Evolutionary conservation across 30 jellyfish, hydroid and myxozoan species (phyloP).

Genomic region (Sanderia malayensis): DNA sequence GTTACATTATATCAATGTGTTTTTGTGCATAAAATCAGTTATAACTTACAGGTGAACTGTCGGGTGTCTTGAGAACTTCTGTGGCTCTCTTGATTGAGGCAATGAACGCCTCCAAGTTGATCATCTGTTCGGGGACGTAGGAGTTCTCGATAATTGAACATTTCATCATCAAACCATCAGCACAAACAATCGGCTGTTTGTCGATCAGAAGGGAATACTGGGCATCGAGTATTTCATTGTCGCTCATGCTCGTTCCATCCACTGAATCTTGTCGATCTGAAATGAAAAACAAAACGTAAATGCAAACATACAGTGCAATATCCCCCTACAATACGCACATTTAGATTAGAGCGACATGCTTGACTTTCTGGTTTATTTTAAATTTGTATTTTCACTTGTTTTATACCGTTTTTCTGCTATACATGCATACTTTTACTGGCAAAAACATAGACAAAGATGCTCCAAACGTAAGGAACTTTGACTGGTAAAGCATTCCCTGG

Average conservation of each 20-base stretch:
- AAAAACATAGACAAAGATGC: too few relatives aligned
- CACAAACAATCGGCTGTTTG: slow-evolving; percentile 66
- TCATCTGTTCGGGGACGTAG: slow-evolving; percentile 65
- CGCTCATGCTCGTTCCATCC: slow-evolving; percentile 16
- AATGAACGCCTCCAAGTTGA: slow-evolving; percentile 38
- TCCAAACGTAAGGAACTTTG: too few relatives aligned
- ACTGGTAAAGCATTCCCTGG: too few relatives aligned
- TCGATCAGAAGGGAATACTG: slow-evolving; percentile 29
- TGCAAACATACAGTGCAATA: too few relatives aligned
- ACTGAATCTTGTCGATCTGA: slow-evolving; percentile 39
- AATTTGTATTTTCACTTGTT: too few relatives aligned
- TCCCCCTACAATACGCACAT: too few relatives aligned
- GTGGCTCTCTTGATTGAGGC: slow-evolving; percentile 30
- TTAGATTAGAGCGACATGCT: too few relatives aligned
- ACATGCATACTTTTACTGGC: too few relatives aligned
- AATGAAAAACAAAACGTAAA: background rate
- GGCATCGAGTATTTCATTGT: background rate
- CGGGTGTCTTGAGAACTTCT: slow-evolving; percentile 24
- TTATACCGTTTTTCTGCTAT: too few relatives aligned
- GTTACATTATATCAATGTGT: too few relatives aligned
- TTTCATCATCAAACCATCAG: slow-evolving; percentile 62
- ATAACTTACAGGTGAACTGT: slow-evolving; percentile 43
- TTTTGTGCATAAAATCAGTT: background rate
- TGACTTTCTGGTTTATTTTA: too few relatives aligned
- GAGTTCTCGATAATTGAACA: slow-evolving; percentile 42